Conservation (phyloP, 2,888 invertebrate species). For the Chymomyza caudatula region DNA sequence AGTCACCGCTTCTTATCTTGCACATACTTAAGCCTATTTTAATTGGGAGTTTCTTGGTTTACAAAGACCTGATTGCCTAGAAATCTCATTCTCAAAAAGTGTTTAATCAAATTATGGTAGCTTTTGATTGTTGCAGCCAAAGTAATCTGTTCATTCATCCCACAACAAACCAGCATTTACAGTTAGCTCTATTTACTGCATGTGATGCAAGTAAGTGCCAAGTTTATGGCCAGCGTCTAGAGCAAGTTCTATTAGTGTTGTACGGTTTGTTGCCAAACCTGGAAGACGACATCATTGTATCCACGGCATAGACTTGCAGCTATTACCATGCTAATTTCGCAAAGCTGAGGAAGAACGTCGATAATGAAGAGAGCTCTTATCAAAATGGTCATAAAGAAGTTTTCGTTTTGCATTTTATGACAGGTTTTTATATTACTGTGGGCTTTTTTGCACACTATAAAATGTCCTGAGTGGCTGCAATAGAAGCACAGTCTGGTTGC, state of each 20-base stretch:
- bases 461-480: slow-evolving; percentile 20
- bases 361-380: slow-evolving; percentile 33
- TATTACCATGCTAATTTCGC: background rate
- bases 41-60: too few relatives aligned
- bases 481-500: slow-evolving; percentile 34
- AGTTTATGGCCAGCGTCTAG: background rate
- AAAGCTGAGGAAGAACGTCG: slow-evolving; percentile 3
- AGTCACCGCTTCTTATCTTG: too few relatives aligned
- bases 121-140: background rate
- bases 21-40: too few relatives aligned
- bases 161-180: background rate
- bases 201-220: background rate
- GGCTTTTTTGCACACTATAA: slow-evolving; percentile 37
- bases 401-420: background rate
- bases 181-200: background rate
- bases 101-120: background rate
- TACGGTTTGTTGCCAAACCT: background rate
- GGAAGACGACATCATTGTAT: slow-evolving; percentile 1
- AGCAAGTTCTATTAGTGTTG: background rate
- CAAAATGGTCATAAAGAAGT: slow-evolving; percentile 20
- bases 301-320: too few relatives aligned
- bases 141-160: background rate
- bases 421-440: background rate
- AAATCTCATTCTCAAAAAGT: too few relatives aligned
- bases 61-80: too few relatives aligned